Conservation (phyloP, 2,888 invertebrate species). For the Branchipolynoe longqiensis region DNA sequence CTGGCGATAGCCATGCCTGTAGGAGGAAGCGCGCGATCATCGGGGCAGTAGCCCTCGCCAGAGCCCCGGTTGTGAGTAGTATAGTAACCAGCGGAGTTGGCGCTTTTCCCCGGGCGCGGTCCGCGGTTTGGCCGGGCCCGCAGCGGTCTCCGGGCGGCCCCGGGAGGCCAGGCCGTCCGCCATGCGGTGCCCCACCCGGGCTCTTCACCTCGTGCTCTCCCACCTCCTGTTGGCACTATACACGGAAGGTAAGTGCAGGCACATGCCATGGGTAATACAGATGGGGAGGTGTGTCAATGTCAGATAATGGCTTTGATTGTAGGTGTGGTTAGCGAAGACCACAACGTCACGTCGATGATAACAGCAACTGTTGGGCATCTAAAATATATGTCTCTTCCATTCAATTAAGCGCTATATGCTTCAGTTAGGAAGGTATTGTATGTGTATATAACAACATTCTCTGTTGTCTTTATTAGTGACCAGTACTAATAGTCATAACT, state of each 20-base stretch:
- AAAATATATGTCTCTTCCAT: too few relatives aligned
- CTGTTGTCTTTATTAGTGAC: too few relatives aligned
- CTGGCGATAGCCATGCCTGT: not conserved
- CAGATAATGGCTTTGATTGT: too few relatives aligned
- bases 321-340: too few relatives aligned
- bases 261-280: too few relatives aligned
- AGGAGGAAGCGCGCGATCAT: not conserved
- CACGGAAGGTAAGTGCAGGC: constrained; percentile 32
- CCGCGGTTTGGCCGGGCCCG: not conserved
- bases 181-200: constrained; percentile 43
- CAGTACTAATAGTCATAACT: too few relatives aligned
- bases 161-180: constrained; percentile 28
- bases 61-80: constrained; percentile 2
- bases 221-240: constrained; percentile 34
- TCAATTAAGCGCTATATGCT: too few relatives aligned
- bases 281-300: too few relatives aligned
- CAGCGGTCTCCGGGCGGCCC: constrained; percentile 19
- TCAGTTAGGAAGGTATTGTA: too few relatives aligned
- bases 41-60: not conserved
- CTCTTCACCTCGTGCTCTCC: constrained; percentile 36
- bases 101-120: constrained; percentile 18
- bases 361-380: too few relatives aligned
- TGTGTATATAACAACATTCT: too few relatives aligned
- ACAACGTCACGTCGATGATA: too few relatives aligned
- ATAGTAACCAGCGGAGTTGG: constrained; percentile 18